These are phyloP conservation scores for Eupithecia vulgata DNA, from an alignment of 2,888 invertebrate genomes.

Conservation along the genomic window DNA sequence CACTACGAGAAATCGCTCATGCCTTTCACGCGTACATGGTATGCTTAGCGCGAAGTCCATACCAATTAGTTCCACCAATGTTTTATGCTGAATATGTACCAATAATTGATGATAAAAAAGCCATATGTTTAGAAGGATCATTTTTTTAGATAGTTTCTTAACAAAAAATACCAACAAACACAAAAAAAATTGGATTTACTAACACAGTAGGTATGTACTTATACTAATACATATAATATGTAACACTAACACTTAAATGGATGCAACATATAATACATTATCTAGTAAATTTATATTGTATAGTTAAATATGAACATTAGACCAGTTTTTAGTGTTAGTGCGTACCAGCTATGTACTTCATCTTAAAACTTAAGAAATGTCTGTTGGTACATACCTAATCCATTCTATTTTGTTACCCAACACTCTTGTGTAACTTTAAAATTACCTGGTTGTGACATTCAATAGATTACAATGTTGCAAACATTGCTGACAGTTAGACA, in stretches of 20 bases:
- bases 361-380: not conserved
- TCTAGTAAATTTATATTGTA: not conserved
- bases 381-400: not conserved
- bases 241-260: not conserved
- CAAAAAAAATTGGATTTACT: too few relatives aligned
- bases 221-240: too few relatives aligned
- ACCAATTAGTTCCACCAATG: constrained; percentile 22
- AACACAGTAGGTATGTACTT: too few relatives aligned
- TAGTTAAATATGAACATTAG: not conserved
- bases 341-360: not conserved
- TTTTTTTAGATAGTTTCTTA: not conserved
- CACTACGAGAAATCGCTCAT: constrained; percentile 23
- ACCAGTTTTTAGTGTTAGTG: not conserved
- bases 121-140: not conserved
- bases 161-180: too few relatives aligned
- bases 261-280: not conserved
- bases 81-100: not conserved
- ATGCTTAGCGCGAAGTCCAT: constrained; percentile 33
- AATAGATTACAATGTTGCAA: constrained; percentile 26
- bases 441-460: constrained; percentile 32
- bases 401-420: constrained; percentile 9
- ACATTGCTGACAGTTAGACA: constrained; percentile 16
- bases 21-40: constrained; percentile 40
- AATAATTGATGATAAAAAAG: not conserved
- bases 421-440: constrained; percentile 31